Evolutionary conservation across 2,797 vertebrate species (phyloP).

Genomic region (Tangara arthus): DNA sequence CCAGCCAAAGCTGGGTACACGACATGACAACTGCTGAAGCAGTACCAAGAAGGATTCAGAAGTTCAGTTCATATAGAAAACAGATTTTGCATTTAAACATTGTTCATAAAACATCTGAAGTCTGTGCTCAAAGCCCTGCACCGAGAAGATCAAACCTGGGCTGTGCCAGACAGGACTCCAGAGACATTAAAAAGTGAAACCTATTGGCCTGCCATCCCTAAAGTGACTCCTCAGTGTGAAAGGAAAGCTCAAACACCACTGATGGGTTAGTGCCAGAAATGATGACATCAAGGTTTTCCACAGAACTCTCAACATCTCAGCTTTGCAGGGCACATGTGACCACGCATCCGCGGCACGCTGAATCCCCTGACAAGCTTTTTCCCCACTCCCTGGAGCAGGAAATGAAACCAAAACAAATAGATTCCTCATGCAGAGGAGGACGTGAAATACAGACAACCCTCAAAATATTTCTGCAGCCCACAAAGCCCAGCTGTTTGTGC

Average conservation of each 20-base stretch:
- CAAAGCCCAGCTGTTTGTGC: background rate
- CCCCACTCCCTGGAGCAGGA: background rate
- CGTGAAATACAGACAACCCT: background rate
- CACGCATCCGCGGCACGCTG: accelerated
- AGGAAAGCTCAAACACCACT: background rate
- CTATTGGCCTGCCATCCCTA: background rate
- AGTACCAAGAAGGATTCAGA: background rate
- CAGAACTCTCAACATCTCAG: background rate
- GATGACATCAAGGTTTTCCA: background rate
- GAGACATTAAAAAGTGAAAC: background rate
- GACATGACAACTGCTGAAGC: background rate
- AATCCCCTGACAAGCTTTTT: background rate
- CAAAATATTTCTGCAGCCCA: background rate
- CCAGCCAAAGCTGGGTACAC: background rate
- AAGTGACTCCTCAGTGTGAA: background rate
- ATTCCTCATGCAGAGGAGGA: background rate
- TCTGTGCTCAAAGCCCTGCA: background rate
- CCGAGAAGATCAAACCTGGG: background rate
- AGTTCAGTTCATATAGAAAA: background rate
- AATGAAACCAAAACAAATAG: background rate
- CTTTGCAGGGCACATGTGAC: background rate
- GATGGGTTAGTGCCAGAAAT: background rate
- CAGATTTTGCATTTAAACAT: background rate
- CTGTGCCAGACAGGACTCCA: background rate
- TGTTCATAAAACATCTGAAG: background rate